A percentile compares a stretch with the other conserved stretches of the same genome.
Conservation (phyloP, 2,888 invertebrate genomes). For the Orchesellides sinensis region DNA sequence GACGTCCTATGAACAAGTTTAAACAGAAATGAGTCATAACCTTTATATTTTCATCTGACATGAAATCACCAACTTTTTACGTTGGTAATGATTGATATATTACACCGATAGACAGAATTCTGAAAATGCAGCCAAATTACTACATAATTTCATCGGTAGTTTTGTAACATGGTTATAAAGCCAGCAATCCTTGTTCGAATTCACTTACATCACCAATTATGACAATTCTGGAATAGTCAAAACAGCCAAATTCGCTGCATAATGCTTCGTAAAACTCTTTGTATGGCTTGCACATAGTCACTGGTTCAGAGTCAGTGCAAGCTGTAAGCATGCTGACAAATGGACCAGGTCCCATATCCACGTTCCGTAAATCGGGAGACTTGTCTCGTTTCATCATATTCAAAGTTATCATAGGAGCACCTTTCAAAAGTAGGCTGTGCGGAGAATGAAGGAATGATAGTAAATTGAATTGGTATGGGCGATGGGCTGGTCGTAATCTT, state of each 20-base stretch:
- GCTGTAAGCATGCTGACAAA: constrained; percentile 32
- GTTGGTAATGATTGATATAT: background rate
- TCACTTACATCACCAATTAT: constrained; percentile 64
- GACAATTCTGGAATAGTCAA: constrained; percentile 14
- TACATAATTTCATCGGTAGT: too few species aligned
- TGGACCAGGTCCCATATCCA: constrained; percentile 41
- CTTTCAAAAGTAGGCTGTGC: constrained; percentile 36
- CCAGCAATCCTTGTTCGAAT: too few species aligned
- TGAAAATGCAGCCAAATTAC: too few species aligned
- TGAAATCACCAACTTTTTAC: background rate
- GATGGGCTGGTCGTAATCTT: too few species aligned
- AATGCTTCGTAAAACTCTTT: constrained; percentile 32
- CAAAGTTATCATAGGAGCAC: constrained; percentile 41
- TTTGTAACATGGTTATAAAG: too few species aligned
- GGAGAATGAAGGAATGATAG: background rate
- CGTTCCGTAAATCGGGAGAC: constrained; percentile 7
- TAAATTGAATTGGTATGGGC: too few species aligned
- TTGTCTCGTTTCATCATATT: constrained; percentile 22
- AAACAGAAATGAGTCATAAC: background rate
- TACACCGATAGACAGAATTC: too few species aligned
- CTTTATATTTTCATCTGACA: too few species aligned
- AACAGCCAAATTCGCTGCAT: constrained; percentile 17
- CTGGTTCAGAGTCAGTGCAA: constrained; percentile 44
- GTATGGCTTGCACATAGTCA: constrained; percentile 44
- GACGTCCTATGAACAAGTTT: constrained; percentile 40